A percentile compares a stretch with the other conserved stretches of the same genome.
phyloP scores from a whole-genome alignment of 92 coral and sea anemone genomes.

The Epizoanthus rinbou region DNA sequence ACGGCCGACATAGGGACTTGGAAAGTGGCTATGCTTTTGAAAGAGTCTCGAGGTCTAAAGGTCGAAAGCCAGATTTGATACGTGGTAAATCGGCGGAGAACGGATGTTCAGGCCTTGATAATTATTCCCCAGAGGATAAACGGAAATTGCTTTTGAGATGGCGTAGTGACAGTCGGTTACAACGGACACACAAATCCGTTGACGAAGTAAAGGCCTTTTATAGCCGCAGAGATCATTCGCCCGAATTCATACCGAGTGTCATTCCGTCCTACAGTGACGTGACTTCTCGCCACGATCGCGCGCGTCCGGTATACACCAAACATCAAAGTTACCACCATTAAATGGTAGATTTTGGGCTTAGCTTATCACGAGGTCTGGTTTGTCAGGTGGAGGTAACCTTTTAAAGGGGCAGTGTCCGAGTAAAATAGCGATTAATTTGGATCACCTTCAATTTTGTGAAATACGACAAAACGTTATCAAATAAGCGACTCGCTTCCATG shows the following conservation, averaged over 20 bases:
- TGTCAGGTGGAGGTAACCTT: too few species aligned
- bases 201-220: slow-evolving; percentile 24
- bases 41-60: background rate
- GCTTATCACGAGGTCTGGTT: too few species aligned
- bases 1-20: background rate
- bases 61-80: background rate
- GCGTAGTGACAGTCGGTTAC: slow-evolving; percentile 43
- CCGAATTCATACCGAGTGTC: slow-evolving; percentile 42
- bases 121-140: background rate
- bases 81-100: background rate
- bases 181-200: slow-evolving; percentile 7
- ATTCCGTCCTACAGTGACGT: slow-evolving; percentile 21
- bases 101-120: background rate
- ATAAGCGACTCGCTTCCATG: too few species aligned
- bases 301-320: background rate
- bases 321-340: background rate
- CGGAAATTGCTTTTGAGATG: slow-evolving; percentile 25
- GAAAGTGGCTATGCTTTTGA: background rate
- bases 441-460: too few species aligned
- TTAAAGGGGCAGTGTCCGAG: too few species aligned
- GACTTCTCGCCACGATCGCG: background rate
- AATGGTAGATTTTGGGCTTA: background rate
- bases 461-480: too few species aligned
- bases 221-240: slow-evolving; percentile 34
- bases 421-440: too few species aligned